phyloP scores from a whole-genome alignment of 2,797 vertebrate genomes.

The Ispidina lecontei region DNA sequence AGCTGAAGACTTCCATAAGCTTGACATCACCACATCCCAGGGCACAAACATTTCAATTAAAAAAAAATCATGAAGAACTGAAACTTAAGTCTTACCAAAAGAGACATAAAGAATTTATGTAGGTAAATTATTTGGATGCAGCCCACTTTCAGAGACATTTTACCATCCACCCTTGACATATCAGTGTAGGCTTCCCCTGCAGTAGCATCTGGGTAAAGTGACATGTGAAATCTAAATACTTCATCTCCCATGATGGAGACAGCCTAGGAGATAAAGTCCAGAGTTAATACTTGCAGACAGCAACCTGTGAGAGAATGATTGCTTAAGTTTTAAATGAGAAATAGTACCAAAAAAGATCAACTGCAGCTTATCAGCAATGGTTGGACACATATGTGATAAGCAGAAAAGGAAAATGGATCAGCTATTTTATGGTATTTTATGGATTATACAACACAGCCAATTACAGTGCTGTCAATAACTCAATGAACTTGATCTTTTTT shows the following conservation, averaged over 20 bases:
- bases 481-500: not conserved
- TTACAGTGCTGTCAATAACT: not conserved
- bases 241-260: constrained; percentile 94
- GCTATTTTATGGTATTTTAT: not conserved
- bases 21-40: not conserved
- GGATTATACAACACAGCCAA: not conserved
- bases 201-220: constrained; percentile 89
- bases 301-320: not conserved
- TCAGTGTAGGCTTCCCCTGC: constrained; percentile 87
- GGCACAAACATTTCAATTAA: not conserved
- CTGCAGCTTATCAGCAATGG: not conserved
- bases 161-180: constrained; percentile 89
- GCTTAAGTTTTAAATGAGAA: not conserved
- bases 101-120: constrained; percentile 91
- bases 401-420: not conserved
- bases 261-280: constrained; percentile 76
- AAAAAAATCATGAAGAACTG: not conserved
- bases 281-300: not conserved
- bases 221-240: constrained; percentile 92
- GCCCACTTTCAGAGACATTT: constrained; percentile 89
- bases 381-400: not conserved
- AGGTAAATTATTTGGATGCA: constrained; percentile 94
- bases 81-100: constrained; percentile 85
- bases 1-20: not conserved
- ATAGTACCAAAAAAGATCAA: not conserved